Percentiles rank a stretch among this genome's conserved stretches.
Conservation (phyloP, 2,113 vertebrate species). For the Herpailurus yagouaroundi region DNA sequence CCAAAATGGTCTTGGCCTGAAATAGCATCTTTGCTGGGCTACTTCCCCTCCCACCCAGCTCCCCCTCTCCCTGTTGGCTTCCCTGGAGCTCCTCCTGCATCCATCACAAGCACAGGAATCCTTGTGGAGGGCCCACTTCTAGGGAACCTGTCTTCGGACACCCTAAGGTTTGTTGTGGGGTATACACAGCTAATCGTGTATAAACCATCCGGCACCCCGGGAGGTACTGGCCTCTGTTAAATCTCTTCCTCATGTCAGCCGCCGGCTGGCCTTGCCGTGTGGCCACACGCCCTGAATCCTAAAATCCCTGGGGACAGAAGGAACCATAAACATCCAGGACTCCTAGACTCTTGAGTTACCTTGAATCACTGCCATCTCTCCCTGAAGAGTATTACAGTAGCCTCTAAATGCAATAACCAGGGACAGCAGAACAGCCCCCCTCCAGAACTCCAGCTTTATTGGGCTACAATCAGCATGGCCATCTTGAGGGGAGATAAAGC, state of each 20-base stretch:
- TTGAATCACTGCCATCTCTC: slow-evolving; percentile 46
- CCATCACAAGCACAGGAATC: background rate
- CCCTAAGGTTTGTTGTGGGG: background rate
- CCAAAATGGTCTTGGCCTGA: rapidly evolving
- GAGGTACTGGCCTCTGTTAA: background rate
- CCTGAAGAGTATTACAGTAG: slow-evolving; percentile 42
- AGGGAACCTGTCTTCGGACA: background rate
- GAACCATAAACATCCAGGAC: background rate
- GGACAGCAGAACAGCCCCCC: background rate
- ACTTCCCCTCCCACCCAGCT: background rate
- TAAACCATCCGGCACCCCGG: background rate
- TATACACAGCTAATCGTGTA: rapidly evolving
- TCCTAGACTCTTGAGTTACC: slow-evolving; percentile 12
- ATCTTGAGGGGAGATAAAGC: slow-evolving; percentile 14
- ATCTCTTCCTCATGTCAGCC: too few relatives aligned
- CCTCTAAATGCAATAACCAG: slow-evolving; percentile 68
- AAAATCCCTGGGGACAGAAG: background rate
- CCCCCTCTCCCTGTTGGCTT: background rate
- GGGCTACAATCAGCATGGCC: slow-evolving; percentile 30
- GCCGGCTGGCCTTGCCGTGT: background rate
- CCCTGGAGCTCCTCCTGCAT: background rate
- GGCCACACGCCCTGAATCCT: background rate
- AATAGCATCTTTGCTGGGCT: rapidly evolving
- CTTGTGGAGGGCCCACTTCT: background rate
- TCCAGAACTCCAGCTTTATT: slow-evolving; percentile 70